Percentiles rank a stretch among this genome's conserved stretches.
phyloP scores from a whole-genome alignment of 2,113 vertebrate species.

The Trichechus manatus region DNA sequence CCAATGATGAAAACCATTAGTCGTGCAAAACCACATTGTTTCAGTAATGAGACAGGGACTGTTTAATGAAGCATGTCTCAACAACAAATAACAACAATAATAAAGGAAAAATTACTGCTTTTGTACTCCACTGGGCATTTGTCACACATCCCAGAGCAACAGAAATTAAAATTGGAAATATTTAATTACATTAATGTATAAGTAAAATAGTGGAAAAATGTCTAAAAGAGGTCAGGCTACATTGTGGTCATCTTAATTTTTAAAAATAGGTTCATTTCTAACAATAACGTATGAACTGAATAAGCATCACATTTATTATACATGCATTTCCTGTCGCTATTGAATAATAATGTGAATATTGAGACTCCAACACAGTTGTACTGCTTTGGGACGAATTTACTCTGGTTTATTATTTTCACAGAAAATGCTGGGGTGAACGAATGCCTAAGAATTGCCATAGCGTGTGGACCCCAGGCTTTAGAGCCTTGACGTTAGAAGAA shows the following conservation, averaged over 20 bases:
- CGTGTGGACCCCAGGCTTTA: background rate
- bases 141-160: background rate
- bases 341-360: conserved; percentile 22
- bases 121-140: conserved; percentile 29
- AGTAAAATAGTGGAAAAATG: conserved; percentile 44
- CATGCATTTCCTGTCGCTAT: background rate
- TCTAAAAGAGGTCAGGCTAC: conserved; percentile 53
- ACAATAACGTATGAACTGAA: conserved; percentile 28
- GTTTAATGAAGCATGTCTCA: conserved; percentile 59
- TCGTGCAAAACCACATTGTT: conserved; percentile 35
- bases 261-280: conserved; percentile 13
- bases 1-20: conserved; percentile 54
- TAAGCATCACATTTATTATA: conserved; percentile 26
- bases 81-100: conserved; percentile 69
- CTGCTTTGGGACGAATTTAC: background rate
- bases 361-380: background rate
- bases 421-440: background rate
- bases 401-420: background rate
- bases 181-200: conserved; percentile 37
- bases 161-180: conserved; percentile 52
- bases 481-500: background rate
- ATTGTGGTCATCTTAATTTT: conserved; percentile 49
- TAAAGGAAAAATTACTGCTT: conserved; percentile 42
- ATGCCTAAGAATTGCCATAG: background rate
- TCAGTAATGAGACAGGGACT: conserved; percentile 53